A percentile compares a stretch with the other conserved stretches of the same genome.
These are phyloP conservation scores for Brachyhypopomus gauderio DNA, from an alignment of 2,113 vertebrate genomes.

Conservation along the genomic window DNA sequence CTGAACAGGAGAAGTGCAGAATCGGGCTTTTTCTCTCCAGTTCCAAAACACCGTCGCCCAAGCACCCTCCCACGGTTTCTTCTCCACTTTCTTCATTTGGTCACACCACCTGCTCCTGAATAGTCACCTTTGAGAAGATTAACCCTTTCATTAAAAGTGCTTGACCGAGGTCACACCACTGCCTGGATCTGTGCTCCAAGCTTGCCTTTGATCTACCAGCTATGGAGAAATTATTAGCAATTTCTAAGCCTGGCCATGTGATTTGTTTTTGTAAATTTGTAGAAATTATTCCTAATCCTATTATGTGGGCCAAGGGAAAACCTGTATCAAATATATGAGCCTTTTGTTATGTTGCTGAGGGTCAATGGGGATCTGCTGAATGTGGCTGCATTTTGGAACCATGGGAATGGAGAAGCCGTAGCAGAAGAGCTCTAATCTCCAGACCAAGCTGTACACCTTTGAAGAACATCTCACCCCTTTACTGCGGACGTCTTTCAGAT, in stretches of 20 bases:
- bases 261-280: constrained; percentile 99
- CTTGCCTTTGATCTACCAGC: constrained; percentile 97
- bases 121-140: constrained; percentile 99
- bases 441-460: constrained; percentile 80
- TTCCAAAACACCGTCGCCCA: constrained; percentile 86
- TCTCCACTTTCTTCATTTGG: constrained; percentile 93
- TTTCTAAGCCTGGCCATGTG: constrained; percentile 98
- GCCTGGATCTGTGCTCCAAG: constrained; percentile 84
- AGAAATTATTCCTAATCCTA: constrained; percentile 99
- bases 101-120: constrained; percentile 97
- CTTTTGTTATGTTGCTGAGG: constrained; percentile 89
- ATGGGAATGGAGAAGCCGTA: constrained; percentile 89
- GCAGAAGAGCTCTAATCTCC: constrained; percentile 87
- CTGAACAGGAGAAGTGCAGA: constrained; percentile 71
- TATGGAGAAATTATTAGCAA: constrained; percentile 98
- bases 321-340: constrained; percentile 92
- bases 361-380: constrained; percentile 86
- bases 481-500: constrained; percentile 81
- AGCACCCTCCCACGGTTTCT: constrained; percentile 80
- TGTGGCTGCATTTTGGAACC: constrained; percentile 83
- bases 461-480: constrained; percentile 84
- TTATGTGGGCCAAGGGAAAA: constrained; percentile 88
- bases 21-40: constrained; percentile 78
- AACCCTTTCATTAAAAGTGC: constrained; percentile 99
- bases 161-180: constrained; percentile 92